Evolutionary conservation across 2,113 vertebrate genomes (phyloP).

Genomic region (Malurus melanocephalus): DNA sequence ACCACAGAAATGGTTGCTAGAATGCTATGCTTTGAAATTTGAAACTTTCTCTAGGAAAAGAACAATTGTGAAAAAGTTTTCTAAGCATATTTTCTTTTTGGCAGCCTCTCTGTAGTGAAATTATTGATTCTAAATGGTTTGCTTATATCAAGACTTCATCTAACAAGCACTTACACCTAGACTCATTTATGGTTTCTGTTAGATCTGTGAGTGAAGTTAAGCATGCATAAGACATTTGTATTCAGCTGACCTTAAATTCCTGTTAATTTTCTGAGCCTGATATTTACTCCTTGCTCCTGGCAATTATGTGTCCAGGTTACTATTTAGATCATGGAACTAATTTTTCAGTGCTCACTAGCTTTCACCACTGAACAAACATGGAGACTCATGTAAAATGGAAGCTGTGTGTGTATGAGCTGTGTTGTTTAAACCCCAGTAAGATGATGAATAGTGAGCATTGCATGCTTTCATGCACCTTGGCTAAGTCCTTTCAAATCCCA

Average conservation of each 20-base stretch:
- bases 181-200: neutral
- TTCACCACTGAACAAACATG: constrained; percentile 1
- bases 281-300: neutral
- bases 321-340: neutral
- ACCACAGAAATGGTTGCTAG: constrained; percentile 2
- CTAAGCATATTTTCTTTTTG: neutral
- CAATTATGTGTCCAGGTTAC: neutral
- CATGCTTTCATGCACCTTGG: neutral
- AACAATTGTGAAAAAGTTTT: neutral
- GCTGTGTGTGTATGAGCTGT: neutral
- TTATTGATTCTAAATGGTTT: constrained; percentile 2
- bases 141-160: neutral
- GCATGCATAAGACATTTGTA: neutral
- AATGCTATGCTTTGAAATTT: neutral
- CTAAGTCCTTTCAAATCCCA: neutral
- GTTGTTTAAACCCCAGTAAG: neutral
- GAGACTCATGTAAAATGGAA: neutral
- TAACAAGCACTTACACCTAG: neutral
- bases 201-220: neutral
- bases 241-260: neutral
- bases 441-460: neutral
- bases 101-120: neutral
- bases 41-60: neutral
- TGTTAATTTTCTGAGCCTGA: neutral
- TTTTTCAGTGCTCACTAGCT: neutral